Evolutionary conservation across 2,888 invertebrate genomes (phyloP), one percentile per base, ranked within the genome.

Genomic region (Drosophila pullipes): DNA sequence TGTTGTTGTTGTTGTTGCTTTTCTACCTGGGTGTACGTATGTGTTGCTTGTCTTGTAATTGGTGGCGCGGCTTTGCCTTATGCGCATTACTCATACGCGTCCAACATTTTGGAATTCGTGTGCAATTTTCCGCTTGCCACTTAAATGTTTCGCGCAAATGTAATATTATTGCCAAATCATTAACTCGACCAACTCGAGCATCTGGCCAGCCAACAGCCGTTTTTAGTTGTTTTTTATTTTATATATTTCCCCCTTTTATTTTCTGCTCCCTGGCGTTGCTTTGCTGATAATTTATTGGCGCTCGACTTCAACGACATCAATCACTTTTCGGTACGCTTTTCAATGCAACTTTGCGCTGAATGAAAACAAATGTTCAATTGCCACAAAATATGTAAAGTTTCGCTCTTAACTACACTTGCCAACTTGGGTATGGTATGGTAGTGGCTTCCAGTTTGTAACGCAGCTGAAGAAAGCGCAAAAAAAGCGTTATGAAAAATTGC

Each of bases 341-440:
- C 86, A 86, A 81, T 87, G 85, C 82, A 84, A 79, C 87, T 81
- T 85, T 80, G 63, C 69, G 80, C 78, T 85, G 83, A 89, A 87
- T 90, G 91, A 90, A 87, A 87, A 87, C 91, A 87, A 87, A 87
- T 87, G 91, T 82, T 85, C 90, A 78, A 84, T 87, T 89, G 90
- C 82, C 85, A 76, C 82, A 84, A 85, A 89, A 80, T 85, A 89
- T 85, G 85, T 87, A 85, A 87, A 85, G 69, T 82, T 78, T 39
- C 59, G 55, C 55, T 47, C 49, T 64, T 54, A 50, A 37, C 57
- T 67, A 30, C 39, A 28, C 16, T 25, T 33, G 35, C 10, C 6
- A 31, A 13, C 31, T 16, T 16, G 66, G 57, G 69, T 52, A 61
- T 59, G 33, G 22, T n/a, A n/a, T n/a, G n/a, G n/a, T n/a, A 22